Base-by-base conservation (phyloP, 64 coral and sea anemone species). In the Hydrozoanthus tunicans region DNA sequence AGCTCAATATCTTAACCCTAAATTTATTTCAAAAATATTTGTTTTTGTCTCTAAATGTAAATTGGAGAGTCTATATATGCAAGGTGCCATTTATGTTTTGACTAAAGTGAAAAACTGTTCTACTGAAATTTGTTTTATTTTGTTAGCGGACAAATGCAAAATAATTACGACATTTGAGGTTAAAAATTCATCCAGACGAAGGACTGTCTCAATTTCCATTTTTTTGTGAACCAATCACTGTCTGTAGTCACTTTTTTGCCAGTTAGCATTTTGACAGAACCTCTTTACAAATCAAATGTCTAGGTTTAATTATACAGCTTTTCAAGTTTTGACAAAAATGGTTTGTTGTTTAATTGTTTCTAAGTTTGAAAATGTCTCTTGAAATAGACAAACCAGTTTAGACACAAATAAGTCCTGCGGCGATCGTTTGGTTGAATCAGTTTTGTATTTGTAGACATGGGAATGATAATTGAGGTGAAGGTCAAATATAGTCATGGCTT, bases 401-500 rank as follows among this genome's bases (percentile, higher is more conserved):
- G 11, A 3, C 43, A 72, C 57, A 72, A 17, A 17, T 32, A 32
- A 88, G 60, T 11, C 13, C 23, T 3, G 59, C 0, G 74, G 26
- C n/a, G 20, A 88, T 72, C 74, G 68, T 74, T 56, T 88, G 43
- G 60, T 13, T 54, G 10, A 11, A 56, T 73, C 23, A 13, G 10
- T 58, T 73, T 51, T 58, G 13, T 88, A 59, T 75, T 88, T 27
- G 53, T 58, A 62, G 55, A 75, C 83, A 71, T 54, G 23, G 23
- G 73, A 61, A 62, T 51, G 65, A 64, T 82, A 12, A 26, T 57
- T 60, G 70, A 57, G 68, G 84, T 73, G 14, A 59, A 67, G 83
- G 83, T 86, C 84, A 73, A 15, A 67, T 32, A 23, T 57, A 73
- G 84, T 73, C 24, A 59, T 3, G 32, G 73, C 79, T 72, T 58